Evolutionary conservation across 2,888 invertebrate species (phyloP), one percentile per base, ranked within the genome.

Genomic region (Idaea dimidiata): DNA sequence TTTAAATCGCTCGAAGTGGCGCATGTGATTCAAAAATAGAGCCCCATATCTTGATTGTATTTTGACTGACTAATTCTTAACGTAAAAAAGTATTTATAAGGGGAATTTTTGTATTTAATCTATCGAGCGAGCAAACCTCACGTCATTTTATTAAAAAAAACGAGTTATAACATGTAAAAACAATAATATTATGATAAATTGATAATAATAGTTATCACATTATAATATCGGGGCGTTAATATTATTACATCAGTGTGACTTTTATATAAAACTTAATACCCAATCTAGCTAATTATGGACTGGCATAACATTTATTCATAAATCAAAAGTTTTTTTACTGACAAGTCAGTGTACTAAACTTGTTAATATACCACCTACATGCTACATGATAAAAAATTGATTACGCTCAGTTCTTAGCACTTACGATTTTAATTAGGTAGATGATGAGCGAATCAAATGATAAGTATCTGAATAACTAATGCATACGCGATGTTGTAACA

Each of bases 361-460:
- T 43, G 6, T 43, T 43, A 43, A 43, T 43, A 43, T 14, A 43
- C 43, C 10, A 43, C 43, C 43, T 43, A 43, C 43, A 43, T 10
- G 43, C 3, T 43, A 43, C 43, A 43, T 43, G 43, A 14, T 10
- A 43, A 43, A 43, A 43, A 43, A 43, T 43, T 33, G 33, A 33
- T 33, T 33, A 10, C 33, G 8, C 43, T 43, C 43, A 43, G 43
- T 43, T 43, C 43, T 59, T 61, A 63, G 62, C 66, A 66, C 63
- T 62, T 64, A 60, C 60, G 63, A 14, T 65, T 67, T 67, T 69
- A 68, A 69, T 71, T 66, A 69, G 62, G 61, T 66, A 69, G 61
- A 62, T 60, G 60, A 66, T 61, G 62, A 64, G 56, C 59, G 55
- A 60, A 68, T 68, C 66, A 58, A 62, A 62, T 57, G 66, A 69